Evolutionary conservation across 2,113 vertebrate species (phyloP), one percentile per base, ranked within the genome.

Genomic region (Pogona vitticeps): DNA sequence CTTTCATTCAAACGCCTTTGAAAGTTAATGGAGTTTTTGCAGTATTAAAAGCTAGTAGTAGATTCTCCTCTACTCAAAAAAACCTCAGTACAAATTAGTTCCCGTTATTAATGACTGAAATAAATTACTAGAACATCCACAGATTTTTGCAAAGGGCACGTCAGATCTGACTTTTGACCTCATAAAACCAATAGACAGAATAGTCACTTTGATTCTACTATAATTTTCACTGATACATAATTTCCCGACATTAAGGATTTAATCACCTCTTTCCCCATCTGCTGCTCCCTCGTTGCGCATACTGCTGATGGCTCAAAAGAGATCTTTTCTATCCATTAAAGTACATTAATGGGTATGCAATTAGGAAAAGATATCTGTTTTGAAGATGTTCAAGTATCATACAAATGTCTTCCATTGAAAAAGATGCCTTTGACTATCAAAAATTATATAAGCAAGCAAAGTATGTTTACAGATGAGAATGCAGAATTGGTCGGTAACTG

Each of bases 401-500:
- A 88, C 82, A 93, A 94, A 93, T 91, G 61, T 63, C 78, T 90
- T 79, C 82, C 88, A 85, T 88, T 91, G 82, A 90, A 88, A 88
- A 91, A 89, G 88, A 93, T 84, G 88, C 90, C 92, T 89, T 77
- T 46, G 90, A 81, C 87, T 93, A 94, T 94, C 88, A 92, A 77
- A 88, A 93, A 92, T 94, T 93, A 88, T n/a, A 91, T 82, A 92
- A 92, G 92, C 92, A 94, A 95, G 91, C 88, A 75, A 89, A 90
- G 89, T 89, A 91, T 88, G 89, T 93, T 94, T 93, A 93, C 93
- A 94, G 93, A 93, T 90, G 89, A 94, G 89, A 91, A 88, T 5
- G 84, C 71, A 91, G 82, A 91, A 83, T 93, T 86, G 85, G 90
- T 83, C 89, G 87, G 76, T 84, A 90, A 77, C 82, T 75, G 80